Base-by-base conservation (phyloP, 2,888 invertebrate genomes). In the Ligdia adustata region DNA sequence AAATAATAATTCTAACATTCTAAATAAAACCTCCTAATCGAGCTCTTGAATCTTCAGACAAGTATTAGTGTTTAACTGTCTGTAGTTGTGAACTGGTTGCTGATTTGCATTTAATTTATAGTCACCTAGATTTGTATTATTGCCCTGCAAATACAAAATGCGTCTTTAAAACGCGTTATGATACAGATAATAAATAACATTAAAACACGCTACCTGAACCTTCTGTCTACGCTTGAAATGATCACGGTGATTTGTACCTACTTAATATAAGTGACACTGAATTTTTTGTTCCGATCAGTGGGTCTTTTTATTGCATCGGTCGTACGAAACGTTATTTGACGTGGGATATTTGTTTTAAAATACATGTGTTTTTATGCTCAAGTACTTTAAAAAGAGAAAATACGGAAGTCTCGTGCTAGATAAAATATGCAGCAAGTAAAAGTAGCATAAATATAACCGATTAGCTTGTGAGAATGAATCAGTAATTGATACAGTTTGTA, bases 391-490 rank as follows among this genome's bases (percentile, higher is more conserved):
- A 33, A 52, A 33, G 42, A 34, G 39, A 28, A 34, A 35, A 18
- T 53, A 47, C 75, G 78, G 77, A 79, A 75, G 74, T 75, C 55
- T 56, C 60, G 74, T 45, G 57, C 77, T 49, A 73, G 67, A 69
- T 79, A 59, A 52, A 59, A 53, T 40, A 41, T 35, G 56, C 61
- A 52, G 59, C 63, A 55, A 66, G 67, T 71, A 67, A 66, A 69
- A 67, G 65, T 64, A 57, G 53, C 52, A 39, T 55, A 54, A 49
- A 59, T 32, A 33, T 28, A 33, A 35, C 41, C 64, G 50, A 53
- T 55, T 53, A 50, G 57, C 48, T 66, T 71, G 69, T 70, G 74
- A 74, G 71, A 76, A 69, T 69, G 71, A 76, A 66, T 69, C 63
- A 61, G 65, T 66, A 72, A 66, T 69, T 60, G 70, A 65, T 69